Evolutionary conservation across 2,888 invertebrate species (phyloP), one percentile per base, ranked within the genome.

Genomic region (Hedya salicella): DNA sequence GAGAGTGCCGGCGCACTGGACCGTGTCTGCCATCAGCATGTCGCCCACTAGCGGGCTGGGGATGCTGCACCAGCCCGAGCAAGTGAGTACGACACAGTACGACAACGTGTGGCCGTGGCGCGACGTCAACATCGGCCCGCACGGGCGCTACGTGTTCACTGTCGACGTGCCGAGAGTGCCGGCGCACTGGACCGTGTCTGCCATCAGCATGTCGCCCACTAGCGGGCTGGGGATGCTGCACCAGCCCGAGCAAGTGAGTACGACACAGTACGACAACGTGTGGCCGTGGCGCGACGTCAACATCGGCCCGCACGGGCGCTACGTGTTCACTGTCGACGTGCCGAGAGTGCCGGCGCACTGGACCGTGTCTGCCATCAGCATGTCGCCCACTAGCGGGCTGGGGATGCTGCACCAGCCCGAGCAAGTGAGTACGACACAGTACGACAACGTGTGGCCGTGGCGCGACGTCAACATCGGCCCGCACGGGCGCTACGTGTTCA

Each of bases 121-220:
- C 25, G 25, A 25, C 25, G 25, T 25, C 25, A 25, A 25, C 25
- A 25, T 25, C 25, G 25, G 25, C 16, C 97, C 97, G 17, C 97
- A 97, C 86, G 98, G 98, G 0, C 95, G 97, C 5, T 96, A 94
- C 79, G 25, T 98, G 66, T 97, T 98, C 88, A 96, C 96, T 64
- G 91, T 96, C 48, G 96, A 96, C 40, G 97, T 97, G n/a, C 97
- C 97, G 0, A 93, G 95, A 77, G 76, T 78, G 63, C 98, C 98
- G 0, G 97, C 96, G 0, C 96, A 96, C 75, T 99, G 98, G 98
- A 97, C 98, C 93, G 95, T 99, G 1, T 97, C 97, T 11, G 97
- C 97, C 0, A 97, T 98, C 81, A 96, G 97, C 73, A 96, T 99
- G 91, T 98, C 98, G 75, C 96, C 96, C 0, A 94, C 95, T 0